Percentiles rank a stretch among this genome's conserved stretches.
phyloP scores from a whole-genome alignment of 2,797 vertebrate genomes.

The Acrossocheilus wenchowensis region DNA sequence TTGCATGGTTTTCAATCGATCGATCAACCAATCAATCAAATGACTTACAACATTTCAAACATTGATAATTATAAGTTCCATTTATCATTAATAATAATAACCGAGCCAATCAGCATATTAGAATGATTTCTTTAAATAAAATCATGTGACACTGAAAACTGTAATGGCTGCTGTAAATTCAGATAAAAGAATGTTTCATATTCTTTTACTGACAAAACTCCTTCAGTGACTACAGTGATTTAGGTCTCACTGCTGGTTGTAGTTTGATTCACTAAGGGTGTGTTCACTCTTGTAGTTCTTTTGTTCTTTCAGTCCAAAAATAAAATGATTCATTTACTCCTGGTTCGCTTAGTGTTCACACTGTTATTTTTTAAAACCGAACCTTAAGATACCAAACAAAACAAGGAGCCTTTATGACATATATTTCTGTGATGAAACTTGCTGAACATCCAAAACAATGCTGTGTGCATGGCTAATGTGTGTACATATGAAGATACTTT shows the following conservation, averaged over 20 bases:
- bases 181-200: neutral
- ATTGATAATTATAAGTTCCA: neutral
- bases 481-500: no score
- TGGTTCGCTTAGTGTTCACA: no score
- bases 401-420: no score
- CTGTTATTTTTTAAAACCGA: no score
- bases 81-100: no score
- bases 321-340: neutral
- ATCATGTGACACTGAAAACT: neutral
- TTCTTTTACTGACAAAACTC: neutral
- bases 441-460: neutral
- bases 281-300: no score
- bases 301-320: neutral
- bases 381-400: no score
- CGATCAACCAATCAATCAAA: neutral
- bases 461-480: no score
- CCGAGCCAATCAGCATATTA: neutral
- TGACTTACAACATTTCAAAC: neutral
- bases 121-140: neutral
- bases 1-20: neutral
- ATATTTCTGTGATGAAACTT: neutral
- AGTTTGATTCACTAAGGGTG: no score
- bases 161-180: neutral
- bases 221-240: neutral
- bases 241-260: neutral